Evolutionary conservation across 2,797 vertebrate genomes (phyloP).

Genomic region (Furcifer pardalis): DNA sequence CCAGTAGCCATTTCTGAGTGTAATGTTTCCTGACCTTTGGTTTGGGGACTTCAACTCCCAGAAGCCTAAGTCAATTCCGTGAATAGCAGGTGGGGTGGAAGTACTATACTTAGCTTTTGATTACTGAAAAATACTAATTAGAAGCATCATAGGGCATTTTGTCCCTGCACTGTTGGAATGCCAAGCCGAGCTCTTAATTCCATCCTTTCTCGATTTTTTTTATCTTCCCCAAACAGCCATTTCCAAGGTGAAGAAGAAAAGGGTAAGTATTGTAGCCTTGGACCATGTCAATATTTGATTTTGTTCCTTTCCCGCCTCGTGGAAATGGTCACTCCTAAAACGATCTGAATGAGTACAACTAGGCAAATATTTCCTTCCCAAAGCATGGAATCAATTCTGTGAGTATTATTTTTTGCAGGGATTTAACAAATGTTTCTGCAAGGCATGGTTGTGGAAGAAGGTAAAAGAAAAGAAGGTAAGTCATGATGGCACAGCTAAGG

Average conservation of each 20-base stretch:
- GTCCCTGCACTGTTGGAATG: neutral
- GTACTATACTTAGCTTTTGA: too few species aligned
- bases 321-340: neutral
- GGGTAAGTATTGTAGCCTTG: neutral
- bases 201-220: neutral
- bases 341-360: neutral
- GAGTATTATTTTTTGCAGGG: neutral
- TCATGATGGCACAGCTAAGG: neutral
- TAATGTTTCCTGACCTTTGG: too few species aligned
- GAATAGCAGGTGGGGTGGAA: too few species aligned
- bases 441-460: slow-evolving; percentile 4
- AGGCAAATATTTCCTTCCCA: neutral
- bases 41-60: too few species aligned
- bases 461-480: neutral
- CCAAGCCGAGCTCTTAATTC: neutral
- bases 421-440: neutral
- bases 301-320: neutral
- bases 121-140: neutral
- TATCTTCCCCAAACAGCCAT: neutral
- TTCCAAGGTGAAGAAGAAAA: slow-evolving; percentile 1
- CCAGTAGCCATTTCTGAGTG: too few species aligned
- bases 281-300: neutral
- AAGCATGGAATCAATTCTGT: neutral
- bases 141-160: neutral
- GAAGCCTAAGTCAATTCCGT: too few species aligned